Conservation (phyloP, 1,140 invertebrate genomes). For the Brachionus manjavacas region DNA sequence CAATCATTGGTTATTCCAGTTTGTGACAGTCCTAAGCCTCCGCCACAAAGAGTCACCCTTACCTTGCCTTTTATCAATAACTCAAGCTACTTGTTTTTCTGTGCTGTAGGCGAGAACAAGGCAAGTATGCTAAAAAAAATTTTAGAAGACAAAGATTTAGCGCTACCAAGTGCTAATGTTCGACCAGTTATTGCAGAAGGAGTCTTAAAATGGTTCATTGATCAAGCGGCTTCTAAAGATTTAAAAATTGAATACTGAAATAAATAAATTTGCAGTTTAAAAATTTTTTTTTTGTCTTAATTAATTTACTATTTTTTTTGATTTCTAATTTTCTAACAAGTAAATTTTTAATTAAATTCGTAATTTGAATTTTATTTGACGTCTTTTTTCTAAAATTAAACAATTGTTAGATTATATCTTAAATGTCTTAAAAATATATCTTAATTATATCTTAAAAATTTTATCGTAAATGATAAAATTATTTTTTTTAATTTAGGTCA, state of each 20-base stretch:
- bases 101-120: conserved; percentile 75
- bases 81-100: conserved; percentile 75
- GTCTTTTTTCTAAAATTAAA: too few species aligned
- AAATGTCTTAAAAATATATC: too few species aligned
- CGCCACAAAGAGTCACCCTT: conserved; percentile 79
- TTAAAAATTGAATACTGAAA: background rate
- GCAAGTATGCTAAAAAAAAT: conserved; percentile 78
- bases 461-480: too few species aligned
- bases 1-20: conserved; percentile 53
- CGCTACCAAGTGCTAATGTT: conserved; percentile 68
- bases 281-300: too few species aligned
- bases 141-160: conserved; percentile 60
- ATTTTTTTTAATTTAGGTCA: too few species aligned
- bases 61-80: conserved; percentile 87
- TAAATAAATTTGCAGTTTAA: background rate
- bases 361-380: too few species aligned
- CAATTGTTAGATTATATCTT: too few species aligned
- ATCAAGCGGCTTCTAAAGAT: conserved; percentile 66
- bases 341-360: too few species aligned
- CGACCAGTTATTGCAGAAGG: conserved; percentile 63
- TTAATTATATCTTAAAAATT: too few species aligned
- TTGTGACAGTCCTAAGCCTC: conserved; percentile 89
- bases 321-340: too few species aligned
- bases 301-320: too few species aligned
- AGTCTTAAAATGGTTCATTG: conserved; percentile 72